These are phyloP conservation scores for Phytoseiulus persimilis DNA, from an alignment of 2,888 invertebrate species.

Conservation along the genomic window DNA sequence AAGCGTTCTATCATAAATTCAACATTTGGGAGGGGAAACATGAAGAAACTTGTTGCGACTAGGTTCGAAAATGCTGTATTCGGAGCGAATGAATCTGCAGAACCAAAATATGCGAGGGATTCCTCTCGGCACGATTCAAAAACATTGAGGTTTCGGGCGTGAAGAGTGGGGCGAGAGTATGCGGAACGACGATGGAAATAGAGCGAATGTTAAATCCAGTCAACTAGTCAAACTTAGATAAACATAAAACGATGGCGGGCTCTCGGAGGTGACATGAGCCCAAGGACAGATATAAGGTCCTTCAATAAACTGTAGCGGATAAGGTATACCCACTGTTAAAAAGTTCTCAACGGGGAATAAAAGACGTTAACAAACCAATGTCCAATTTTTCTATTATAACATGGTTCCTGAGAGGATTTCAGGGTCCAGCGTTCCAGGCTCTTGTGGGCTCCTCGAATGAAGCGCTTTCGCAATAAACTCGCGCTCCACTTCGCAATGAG, in stretches of 20 bases:
- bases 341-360: constrained; percentile 35
- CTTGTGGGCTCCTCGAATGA: too few species aligned
- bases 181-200: not conserved
- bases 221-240: constrained; percentile 7
- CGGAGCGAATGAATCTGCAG: not conserved
- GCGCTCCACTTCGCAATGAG: too few species aligned
- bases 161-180: not conserved
- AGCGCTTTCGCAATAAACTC: too few species aligned
- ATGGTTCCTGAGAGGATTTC: not conserved
- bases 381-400: not conserved
- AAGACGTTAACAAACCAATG: constrained; percentile 22
- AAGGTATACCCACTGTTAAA: constrained; percentile 38
- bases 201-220: not conserved
- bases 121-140: not conserved
- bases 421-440: too few species aligned
- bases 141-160: not conserved
- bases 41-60: not conserved
- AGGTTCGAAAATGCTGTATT: not conserved
- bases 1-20: not conserved
- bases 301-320: constrained; percentile 37
- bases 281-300: not conserved
- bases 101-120: not conserved
- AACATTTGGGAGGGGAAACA: not conserved
- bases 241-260: not conserved
- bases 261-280: not conserved